phyloP scores from a whole-genome alignment of 1,140 invertebrate species.

The Temnothorax curvispinosus region DNA sequence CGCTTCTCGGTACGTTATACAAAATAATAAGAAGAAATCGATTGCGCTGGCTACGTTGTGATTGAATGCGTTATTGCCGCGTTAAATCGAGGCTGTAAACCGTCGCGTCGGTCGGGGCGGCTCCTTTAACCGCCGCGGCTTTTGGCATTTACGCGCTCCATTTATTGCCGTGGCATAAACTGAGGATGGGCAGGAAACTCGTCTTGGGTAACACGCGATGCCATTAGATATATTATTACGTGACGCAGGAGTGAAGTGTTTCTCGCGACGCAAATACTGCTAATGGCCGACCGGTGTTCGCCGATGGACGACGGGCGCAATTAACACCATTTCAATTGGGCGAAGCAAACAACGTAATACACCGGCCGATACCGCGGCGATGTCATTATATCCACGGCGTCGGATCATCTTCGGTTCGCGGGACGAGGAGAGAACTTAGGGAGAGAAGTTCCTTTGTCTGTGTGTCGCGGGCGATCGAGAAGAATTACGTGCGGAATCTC shows the following conservation, averaged over 20 bases:
- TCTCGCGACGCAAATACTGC: slow-evolving; percentile 53
- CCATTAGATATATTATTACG: slow-evolving; percentile 58
- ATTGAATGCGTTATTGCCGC: slow-evolving; percentile 3
- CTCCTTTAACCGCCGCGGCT: slow-evolving; percentile 31
- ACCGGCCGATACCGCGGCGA: background rate
- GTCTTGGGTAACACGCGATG: slow-evolving; percentile 47
- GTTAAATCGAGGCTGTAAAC: slow-evolving; percentile 28
- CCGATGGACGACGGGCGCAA: background rate
- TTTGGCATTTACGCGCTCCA: slow-evolving; percentile 59
- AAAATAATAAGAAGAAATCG: background rate
- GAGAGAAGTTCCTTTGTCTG: background rate
- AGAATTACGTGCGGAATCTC: too few relatives aligned
- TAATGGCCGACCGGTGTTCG: slow-evolving; percentile 34
- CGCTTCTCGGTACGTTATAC: background rate
- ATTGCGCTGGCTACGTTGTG: background rate
- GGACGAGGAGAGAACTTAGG: background rate
- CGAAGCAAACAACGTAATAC: background rate
- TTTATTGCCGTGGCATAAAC: slow-evolving; percentile 56
- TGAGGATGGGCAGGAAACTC: slow-evolving; percentile 54
- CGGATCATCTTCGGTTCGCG: background rate
- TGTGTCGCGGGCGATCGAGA: background rate
- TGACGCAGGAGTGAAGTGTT: slow-evolving; percentile 45
- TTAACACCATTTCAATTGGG: slow-evolving; percentile 31
- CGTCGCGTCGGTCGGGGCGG: background rate
- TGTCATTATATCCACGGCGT: background rate